Evolutionary conservation across 2,797 vertebrate species (phyloP).

Genomic region (Rachycentron canadum): DNA sequence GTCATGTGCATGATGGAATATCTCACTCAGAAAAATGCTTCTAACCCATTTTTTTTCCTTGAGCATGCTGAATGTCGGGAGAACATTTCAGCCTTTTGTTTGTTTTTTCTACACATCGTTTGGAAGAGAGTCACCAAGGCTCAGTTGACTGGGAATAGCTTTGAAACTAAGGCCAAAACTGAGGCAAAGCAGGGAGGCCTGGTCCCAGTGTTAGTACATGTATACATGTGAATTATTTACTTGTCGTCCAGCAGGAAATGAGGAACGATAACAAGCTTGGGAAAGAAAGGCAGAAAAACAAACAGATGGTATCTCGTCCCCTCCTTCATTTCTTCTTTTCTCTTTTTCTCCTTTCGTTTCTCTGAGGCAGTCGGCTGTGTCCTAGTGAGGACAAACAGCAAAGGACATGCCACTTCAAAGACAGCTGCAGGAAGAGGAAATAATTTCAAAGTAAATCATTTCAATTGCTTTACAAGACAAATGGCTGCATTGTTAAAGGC

Average conservation of each 20-base stretch:
- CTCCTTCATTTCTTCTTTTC: slow-evolving; percentile 52
- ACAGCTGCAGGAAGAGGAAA: slow-evolving; percentile 8
- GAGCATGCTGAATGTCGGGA: slow-evolving; percentile 42
- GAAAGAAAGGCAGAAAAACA: slow-evolving; percentile 84
- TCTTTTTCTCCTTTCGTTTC: slow-evolving; percentile 43
- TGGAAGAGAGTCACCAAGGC: slow-evolving; percentile 57
- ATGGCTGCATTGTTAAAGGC: background rate
- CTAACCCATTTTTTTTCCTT: slow-evolving; percentile 41
- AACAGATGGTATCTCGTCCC: slow-evolving; percentile 76
- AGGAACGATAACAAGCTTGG: slow-evolving; percentile 84
- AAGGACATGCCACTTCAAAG: slow-evolving; percentile 16
- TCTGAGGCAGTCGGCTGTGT: slow-evolving; percentile 19
- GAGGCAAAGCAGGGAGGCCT: slow-evolving; percentile 60
- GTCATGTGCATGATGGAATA: slow-evolving; percentile 71
- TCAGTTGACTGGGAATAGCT: slow-evolving; percentile 62
- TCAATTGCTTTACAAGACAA: background rate
- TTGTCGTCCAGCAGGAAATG: slow-evolving; percentile 83
- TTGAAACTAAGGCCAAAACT: slow-evolving; percentile 70
- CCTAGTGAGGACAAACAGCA: slow-evolving; percentile 1
- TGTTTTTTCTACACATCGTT: slow-evolving; percentile 67
- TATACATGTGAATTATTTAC: slow-evolving; percentile 83
- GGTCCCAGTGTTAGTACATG: slow-evolving; percentile 71
- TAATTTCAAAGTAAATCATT: slow-evolving; percentile 26
- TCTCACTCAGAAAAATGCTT: slow-evolving; percentile 64
- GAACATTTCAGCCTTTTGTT: slow-evolving; percentile 66